Conservation (phyloP, 2,113 vertebrate genomes). For the Phalacrocorax pelagicus region DNA sequence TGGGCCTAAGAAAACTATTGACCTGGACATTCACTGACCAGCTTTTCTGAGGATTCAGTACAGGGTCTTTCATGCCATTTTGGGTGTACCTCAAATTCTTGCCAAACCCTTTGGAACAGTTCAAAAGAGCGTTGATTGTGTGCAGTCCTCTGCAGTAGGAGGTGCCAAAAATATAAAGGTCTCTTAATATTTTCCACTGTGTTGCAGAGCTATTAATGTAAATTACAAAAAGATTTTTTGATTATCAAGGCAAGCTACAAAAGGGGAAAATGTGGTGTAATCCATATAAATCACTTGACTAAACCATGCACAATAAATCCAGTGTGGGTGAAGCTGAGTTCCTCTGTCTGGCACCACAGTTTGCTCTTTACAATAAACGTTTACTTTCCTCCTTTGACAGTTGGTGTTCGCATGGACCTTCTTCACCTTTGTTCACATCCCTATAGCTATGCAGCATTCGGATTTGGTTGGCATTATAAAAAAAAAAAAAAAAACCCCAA, state of each 20-base stretch:
- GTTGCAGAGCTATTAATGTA: conserved; percentile 57
- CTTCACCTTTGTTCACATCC: background rate
- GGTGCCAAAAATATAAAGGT: conserved; percentile 59
- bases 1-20: conserved; percentile 41
- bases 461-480: background rate
- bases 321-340: background rate
- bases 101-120: conserved; percentile 55
- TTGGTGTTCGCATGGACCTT: background rate
- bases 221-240: conserved; percentile 57
- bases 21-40: conserved; percentile 7
- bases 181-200: conserved; percentile 68
- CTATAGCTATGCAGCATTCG: background rate
- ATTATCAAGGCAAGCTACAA: conserved; percentile 31
- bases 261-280: conserved; percentile 52
- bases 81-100: conserved; percentile 42
- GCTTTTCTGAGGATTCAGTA: background rate
- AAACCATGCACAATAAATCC: conserved; percentile 4
- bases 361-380: background rate
- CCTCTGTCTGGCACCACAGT: background rate
- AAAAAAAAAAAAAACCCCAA: background rate
- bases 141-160: conserved; percentile 33
- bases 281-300: conserved; percentile 44
- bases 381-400: background rate
- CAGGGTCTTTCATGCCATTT: conserved; percentile 46
- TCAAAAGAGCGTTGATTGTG: conserved; percentile 32